Conservation (phyloP, 2,888 invertebrate genomes). For the Zygogramma bicolorata region DNA sequence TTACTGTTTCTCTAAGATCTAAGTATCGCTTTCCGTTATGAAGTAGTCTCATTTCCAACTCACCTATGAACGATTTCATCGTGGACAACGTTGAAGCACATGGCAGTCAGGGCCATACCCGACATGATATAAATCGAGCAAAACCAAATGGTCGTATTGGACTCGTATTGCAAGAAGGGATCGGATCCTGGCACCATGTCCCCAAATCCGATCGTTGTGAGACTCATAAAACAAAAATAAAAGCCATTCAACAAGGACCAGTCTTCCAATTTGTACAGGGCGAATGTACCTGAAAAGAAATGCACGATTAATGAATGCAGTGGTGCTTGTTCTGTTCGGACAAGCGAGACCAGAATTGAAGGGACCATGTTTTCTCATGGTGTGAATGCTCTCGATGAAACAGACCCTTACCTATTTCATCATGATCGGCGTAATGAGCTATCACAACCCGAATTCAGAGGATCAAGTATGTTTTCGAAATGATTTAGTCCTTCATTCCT, state of each 20-base stretch:
- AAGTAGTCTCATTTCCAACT: not conserved
- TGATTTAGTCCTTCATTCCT: not conserved
- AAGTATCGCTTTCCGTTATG: not conserved
- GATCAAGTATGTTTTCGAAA: not conserved
- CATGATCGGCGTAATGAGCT: not conserved
- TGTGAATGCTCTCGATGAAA: not conserved
- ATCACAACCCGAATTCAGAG: too few relatives aligned
- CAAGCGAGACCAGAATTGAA: not conserved
- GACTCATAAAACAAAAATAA: constrained; percentile 96
- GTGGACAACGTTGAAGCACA: constrained; percentile 92
- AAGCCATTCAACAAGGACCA: constrained; percentile 91
- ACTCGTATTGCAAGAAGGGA: constrained; percentile 71
- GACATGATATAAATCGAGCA: constrained; percentile 89
- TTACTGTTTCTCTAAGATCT: not conserved
- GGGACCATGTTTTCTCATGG: not conserved
- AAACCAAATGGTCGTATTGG: constrained; percentile 85
- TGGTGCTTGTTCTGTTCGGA: not conserved
- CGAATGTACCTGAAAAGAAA: constrained; percentile 65
- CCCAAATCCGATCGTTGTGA: constrained; percentile 93
- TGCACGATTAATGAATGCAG: not conserved
- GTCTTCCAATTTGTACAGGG: constrained; percentile 90
- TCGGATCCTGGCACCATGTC: constrained; percentile 83
- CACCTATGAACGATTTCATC: constrained; percentile 86
- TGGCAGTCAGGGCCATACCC: constrained; percentile 88
- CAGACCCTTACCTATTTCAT: not conserved